Conservation (phyloP, 2,888 invertebrate species). For the Teleiodes luculella region DNA sequence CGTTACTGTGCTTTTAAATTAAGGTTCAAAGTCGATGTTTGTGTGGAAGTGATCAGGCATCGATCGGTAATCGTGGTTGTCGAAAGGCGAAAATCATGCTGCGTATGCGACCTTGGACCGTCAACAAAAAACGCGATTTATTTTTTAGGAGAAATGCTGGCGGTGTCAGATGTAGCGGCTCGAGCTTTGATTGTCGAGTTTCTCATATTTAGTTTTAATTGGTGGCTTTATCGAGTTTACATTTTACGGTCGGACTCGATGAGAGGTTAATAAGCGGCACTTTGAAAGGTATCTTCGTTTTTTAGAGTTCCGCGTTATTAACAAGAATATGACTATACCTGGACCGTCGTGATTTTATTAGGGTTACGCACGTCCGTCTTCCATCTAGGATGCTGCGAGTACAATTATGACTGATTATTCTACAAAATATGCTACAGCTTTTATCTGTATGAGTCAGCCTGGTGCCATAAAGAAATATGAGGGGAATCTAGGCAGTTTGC, state of each 20-base stretch:
- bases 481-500: conserved; percentile 40
- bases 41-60: conserved; percentile 30
- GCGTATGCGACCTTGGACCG: conserved; percentile 69
- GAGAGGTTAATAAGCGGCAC: conserved; percentile 79
- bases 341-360: conserved; percentile 55
- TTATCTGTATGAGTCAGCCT: conserved; percentile 15
- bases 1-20: conserved; percentile 35
- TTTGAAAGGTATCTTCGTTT: conserved; percentile 73
- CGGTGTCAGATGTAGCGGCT: conserved; percentile 77
- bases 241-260: conserved; percentile 78
- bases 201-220: conserved; percentile 80
- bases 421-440: background rate
- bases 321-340: conserved; percentile 60
- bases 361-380: conserved; percentile 40
- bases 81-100: conserved; percentile 75
- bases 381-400: conserved; percentile 19
- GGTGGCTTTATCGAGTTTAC: conserved; percentile 80
- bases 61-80: conserved; percentile 50
- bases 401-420: conserved; percentile 26
- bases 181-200: conserved; percentile 75
- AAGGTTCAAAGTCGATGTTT: conserved; percentile 47
- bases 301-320: conserved; percentile 70
- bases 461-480: conserved; percentile 20
- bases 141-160: conserved; percentile 68
- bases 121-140: conserved; percentile 68